These are phyloP conservation scores for Enteromius argenteus DNA, from an alignment of 2,797 vertebrate species.

Conservation along the genomic window DNA sequence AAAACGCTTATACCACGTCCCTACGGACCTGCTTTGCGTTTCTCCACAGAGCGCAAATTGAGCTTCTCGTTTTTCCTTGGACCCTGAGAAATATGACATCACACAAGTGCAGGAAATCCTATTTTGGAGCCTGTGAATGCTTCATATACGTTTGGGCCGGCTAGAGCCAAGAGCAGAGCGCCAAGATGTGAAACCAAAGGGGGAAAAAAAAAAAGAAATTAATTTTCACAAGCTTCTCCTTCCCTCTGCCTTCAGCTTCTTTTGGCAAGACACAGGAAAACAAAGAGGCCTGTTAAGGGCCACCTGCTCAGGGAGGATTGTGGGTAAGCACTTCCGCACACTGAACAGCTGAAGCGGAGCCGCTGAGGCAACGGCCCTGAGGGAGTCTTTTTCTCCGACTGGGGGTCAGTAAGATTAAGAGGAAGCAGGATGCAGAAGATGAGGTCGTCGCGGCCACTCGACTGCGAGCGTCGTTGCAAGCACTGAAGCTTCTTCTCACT, in stretches of 20 bases:
- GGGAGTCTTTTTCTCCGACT: constrained; percentile 34
- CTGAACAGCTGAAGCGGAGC: constrained; percentile 71
- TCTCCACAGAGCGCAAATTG: constrained; percentile 33
- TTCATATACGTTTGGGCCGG: constrained; percentile 16
- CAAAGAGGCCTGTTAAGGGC: constrained; percentile 68
- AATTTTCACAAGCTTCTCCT: constrained; percentile 20
- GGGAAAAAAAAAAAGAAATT: background rate
- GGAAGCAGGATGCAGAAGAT: constrained; percentile 37
- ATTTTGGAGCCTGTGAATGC: constrained; percentile 28
- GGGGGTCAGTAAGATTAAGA: constrained; percentile 47
- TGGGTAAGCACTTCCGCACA: constrained; percentile 71
- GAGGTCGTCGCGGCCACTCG: constrained; percentile 48
- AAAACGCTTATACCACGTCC: constrained; percentile 33
- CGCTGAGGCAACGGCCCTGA: constrained; percentile 9
- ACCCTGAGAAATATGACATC: constrained; percentile 28
- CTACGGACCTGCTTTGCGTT: constrained; percentile 17
- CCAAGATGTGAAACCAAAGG: constrained; percentile 35
- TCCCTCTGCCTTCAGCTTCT: constrained; percentile 62
- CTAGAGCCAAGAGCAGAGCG: constrained; percentile 8
- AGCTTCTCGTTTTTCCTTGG: constrained; percentile 25
- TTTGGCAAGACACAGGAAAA: constrained; percentile 61
- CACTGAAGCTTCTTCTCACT: constrained; percentile 50
- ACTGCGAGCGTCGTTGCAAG: background rate
- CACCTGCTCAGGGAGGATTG: constrained; percentile 74
- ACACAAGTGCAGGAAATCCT: constrained; percentile 33